A percentile compares a stretch with the other conserved stretches of the same genome.
phyloP scores from a whole-genome alignment of 2,113 vertebrate species.

The Riparia riparia region DNA sequence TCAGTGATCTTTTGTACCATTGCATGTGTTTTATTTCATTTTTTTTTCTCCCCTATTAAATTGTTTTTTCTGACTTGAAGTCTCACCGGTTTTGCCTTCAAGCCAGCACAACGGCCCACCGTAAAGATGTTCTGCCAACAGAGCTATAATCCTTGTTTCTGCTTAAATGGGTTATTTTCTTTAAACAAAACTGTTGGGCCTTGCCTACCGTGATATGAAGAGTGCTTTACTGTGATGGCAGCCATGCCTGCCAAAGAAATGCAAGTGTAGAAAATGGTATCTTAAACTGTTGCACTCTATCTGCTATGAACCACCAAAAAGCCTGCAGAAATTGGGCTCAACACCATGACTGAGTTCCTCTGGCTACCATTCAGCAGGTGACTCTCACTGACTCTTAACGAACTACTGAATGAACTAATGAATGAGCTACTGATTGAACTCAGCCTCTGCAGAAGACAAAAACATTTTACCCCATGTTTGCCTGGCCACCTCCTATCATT shows the following conservation, averaged over 20 bases:
- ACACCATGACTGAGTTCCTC: neutral
- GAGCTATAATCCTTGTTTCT: neutral
- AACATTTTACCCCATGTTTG: neutral
- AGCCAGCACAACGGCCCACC: too few relatives aligned
- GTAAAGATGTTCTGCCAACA: neutral
- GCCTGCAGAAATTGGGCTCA: neutral
- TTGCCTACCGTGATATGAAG: fast-evolving
- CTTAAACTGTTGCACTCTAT: neutral
- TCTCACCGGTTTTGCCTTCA: too few relatives aligned
- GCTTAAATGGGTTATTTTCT: neutral
- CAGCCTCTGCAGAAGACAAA: neutral
- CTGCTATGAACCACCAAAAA: neutral
- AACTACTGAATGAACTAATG: neutral
- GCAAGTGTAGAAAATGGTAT: fast-evolving
- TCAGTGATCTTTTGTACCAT: too few relatives aligned
- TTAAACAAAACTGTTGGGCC: neutral
- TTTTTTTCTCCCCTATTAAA: too few relatives aligned
- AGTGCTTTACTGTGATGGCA: neutral
- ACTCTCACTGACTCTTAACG: neutral
- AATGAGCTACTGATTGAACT: neutral
- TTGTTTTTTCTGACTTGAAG: too few relatives aligned
- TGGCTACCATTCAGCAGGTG: neutral
- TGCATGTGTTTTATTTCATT: too few relatives aligned
- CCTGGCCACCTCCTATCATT: neutral
- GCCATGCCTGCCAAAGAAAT: fast-evolving